Evolutionary conservation across 2,113 vertebrate species (phyloP).

Genomic region (Plectropomus leopardus): DNA sequence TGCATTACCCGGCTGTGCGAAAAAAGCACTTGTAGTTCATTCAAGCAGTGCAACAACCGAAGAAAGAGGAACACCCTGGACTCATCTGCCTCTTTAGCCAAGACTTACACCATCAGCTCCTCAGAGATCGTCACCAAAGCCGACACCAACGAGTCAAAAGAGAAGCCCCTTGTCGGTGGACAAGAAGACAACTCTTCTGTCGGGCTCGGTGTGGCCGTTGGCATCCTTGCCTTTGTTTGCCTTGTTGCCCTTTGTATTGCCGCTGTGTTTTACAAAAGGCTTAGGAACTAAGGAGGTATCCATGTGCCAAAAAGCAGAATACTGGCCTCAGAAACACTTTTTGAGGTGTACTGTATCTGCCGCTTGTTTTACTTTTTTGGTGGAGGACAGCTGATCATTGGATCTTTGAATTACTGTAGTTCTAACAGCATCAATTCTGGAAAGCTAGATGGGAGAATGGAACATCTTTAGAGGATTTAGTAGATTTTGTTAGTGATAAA

Average conservation of each 20-base stretch:
- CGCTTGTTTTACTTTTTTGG: slow-evolving; percentile 41
- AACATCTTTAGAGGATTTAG: slow-evolving; percentile 15
- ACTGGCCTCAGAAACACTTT: slow-evolving; percentile 1
- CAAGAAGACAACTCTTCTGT: slow-evolving; percentile 39
- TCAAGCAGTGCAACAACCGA: slow-evolving; percentile 75
- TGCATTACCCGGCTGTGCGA: slow-evolving; percentile 84
- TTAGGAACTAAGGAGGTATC: slow-evolving; percentile 46
- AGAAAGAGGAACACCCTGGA: slow-evolving; percentile 51
- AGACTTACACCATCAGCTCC: slow-evolving; percentile 78
- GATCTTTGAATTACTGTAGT: slow-evolving; percentile 32
- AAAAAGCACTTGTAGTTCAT: slow-evolving; percentile 75
- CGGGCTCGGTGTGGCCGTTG: slow-evolving; percentile 78
- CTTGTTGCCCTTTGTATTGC: slow-evolving; percentile 65
- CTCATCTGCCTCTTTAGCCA: slow-evolving; percentile 20
- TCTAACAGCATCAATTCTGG: slow-evolving; percentile 15
- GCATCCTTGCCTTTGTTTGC: slow-evolving; percentile 75
- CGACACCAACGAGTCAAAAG: slow-evolving; percentile 51
- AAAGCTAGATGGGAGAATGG: slow-evolving; percentile 18
- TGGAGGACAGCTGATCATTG: slow-evolving; percentile 46
- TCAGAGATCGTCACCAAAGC: slow-evolving; percentile 73
- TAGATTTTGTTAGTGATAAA: slow-evolving; percentile 32
- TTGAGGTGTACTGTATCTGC: slow-evolving; percentile 1
- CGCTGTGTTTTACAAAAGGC: slow-evolving; percentile 77
- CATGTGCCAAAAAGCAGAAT: slow-evolving; percentile 7
- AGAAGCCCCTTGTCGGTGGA: background rate